phyloP scores from a whole-genome alignment of 1,140 invertebrate genomes.

The Steinernema feltiae region DNA sequence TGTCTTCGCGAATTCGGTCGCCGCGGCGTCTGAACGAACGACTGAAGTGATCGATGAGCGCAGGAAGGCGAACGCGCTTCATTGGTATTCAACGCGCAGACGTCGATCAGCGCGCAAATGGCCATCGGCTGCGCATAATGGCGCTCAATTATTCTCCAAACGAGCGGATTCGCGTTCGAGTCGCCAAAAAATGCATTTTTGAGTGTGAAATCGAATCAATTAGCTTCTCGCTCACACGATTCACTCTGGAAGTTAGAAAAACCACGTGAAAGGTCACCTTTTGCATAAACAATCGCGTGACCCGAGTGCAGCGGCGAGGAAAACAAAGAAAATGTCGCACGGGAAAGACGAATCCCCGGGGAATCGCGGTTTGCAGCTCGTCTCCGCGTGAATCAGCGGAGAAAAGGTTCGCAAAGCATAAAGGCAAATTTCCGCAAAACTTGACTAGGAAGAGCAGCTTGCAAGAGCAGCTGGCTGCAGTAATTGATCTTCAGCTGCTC shows the following conservation, averaged over 20 bases:
- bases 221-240: no score
- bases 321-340: neutral
- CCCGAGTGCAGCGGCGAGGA: neutral
- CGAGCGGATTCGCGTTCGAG: no score
- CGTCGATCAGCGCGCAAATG: neutral
- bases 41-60: neutral
- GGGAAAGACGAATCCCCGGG: neutral
- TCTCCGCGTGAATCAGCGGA: no score
- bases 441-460: no score
- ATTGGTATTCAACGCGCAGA: neutral
- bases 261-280: neutral
- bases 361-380: no score
- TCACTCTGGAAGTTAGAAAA: no score
- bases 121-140: neutral
- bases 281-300: conserved; percentile 7
- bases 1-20: neutral
- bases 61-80: neutral
- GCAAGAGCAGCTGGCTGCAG: no score
- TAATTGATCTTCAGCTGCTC: no score
- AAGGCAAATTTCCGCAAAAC: no score
- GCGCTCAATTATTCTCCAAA: neutral
- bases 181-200: no score
- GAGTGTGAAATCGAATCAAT: no score
- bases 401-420: no score
- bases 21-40: neutral